These are phyloP conservation scores for Aspiorhynchus laticeps DNA, from an alignment of 2,113 vertebrate species.

Conservation along the genomic window DNA sequence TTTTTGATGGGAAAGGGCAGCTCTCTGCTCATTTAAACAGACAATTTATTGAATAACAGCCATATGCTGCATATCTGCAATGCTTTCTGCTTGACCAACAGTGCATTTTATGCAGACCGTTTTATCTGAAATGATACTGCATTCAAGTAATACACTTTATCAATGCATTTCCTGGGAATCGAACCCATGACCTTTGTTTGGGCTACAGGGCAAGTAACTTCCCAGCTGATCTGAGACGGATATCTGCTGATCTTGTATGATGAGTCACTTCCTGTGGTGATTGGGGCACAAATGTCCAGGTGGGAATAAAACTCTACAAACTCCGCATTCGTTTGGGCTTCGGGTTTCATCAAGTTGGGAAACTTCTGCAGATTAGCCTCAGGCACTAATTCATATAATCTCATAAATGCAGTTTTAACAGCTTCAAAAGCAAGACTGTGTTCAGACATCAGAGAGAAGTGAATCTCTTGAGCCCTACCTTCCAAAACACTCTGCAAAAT, in stretches of 20 bases:
- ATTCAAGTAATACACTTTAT: not conserved
- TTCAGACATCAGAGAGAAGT: slow-evolving; percentile 8
- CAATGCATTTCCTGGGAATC: not conserved
- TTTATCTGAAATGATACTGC: not conserved
- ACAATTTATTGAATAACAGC: not conserved
- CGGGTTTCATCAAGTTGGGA: not conserved
- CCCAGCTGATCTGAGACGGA: not conserved
- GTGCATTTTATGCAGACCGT: not conserved
- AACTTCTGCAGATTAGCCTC: slow-evolving; percentile 1
- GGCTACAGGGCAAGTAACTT: not conserved
- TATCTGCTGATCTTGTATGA: slow-evolving; percentile 5
- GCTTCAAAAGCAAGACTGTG: slow-evolving; percentile 1
- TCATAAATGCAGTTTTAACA: slow-evolving; percentile 22
- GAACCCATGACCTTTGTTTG: not conserved
- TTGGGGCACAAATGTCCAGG: not conserved
- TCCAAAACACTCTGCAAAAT: slow-evolving; percentile 8
- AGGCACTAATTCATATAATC: slow-evolving; percentile 5
- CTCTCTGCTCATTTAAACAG: not conserved
- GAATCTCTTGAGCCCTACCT: not conserved
- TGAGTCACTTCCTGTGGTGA: slow-evolving; percentile 10
- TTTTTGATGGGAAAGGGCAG: not conserved
- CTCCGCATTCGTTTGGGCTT: not conserved
- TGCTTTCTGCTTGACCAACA: not conserved
- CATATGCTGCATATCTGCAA: not conserved
- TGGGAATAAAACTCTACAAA: slow-evolving; percentile 7